Percentiles rank a stretch among this genome's conserved stretches.
These are phyloP conservation scores for Hypena proboscidalis DNA, from an alignment of 2,888 invertebrate genomes.

Conservation along the genomic window DNA sequence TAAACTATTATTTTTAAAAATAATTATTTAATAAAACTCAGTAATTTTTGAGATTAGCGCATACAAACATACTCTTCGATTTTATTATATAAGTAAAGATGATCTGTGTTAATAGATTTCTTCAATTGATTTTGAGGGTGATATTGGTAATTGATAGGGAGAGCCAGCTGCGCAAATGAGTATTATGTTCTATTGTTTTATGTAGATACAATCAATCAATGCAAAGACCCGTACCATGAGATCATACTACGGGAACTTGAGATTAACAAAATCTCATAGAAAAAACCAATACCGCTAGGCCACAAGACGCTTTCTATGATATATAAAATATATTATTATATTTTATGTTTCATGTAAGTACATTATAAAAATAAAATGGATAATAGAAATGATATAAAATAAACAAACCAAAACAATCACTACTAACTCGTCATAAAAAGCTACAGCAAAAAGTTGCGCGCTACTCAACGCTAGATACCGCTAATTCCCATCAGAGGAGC, in stretches of 20 bases:
- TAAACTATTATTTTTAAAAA: too few relatives aligned
- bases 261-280: too few relatives aligned
- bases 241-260: too few relatives aligned
- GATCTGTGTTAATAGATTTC: constrained; percentile 25
- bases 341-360: too few relatives aligned
- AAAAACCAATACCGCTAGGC: too few relatives aligned
- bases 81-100: constrained; percentile 19
- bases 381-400: background rate
- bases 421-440: constrained; percentile 4
- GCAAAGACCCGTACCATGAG: too few relatives aligned
- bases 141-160: constrained; percentile 1
- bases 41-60: too few relatives aligned
- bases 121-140: constrained; percentile 17
- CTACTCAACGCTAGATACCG: constrained; percentile 51
- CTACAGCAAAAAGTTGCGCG: constrained; percentile 27
- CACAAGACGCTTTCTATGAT: too few relatives aligned
- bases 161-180: constrained; percentile 5
- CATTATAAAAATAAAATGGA: too few relatives aligned
- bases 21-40: too few relatives aligned
- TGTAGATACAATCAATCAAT: too few relatives aligned
- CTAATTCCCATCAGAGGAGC: constrained; percentile 41
- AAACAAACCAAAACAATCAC: background rate
- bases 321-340: too few relatives aligned
- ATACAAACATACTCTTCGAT: constrained; percentile 1
- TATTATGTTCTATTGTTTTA: background rate